Evolutionary conservation across 2,113 vertebrate species (phyloP).

Genomic region (Orientallactaga bullata): DNA sequence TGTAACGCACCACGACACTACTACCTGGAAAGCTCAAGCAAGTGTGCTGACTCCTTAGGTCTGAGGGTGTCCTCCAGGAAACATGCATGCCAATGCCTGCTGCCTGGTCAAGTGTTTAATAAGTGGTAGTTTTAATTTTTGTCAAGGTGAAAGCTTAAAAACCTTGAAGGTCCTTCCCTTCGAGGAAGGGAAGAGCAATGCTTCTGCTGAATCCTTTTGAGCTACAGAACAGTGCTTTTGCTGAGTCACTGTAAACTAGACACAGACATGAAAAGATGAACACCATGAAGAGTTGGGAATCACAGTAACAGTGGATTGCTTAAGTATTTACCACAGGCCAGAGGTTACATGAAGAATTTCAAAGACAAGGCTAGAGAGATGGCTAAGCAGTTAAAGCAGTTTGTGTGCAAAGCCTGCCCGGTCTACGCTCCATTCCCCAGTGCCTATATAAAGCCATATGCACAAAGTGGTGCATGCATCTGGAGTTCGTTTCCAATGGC

Average conservation of each 20-base stretch:
- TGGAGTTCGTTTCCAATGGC: too few species aligned
- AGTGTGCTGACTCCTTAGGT: not conserved
- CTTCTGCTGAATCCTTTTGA: too few species aligned
- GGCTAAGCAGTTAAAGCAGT: too few species aligned
- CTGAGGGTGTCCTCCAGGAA: not conserved
- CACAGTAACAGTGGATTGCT: not conserved
- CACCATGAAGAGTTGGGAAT: not conserved
- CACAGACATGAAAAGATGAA: not conserved
- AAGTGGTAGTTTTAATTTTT: conserved; percentile 13
- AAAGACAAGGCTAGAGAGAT: not conserved
- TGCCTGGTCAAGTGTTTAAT: not conserved
- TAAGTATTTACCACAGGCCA: not conserved
- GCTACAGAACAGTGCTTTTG: not conserved
- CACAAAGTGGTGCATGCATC: too few species aligned
- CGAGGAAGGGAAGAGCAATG: too few species aligned
- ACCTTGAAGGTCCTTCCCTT: not conserved
- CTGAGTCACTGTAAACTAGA: conserved; percentile 10
- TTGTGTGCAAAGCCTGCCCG: too few species aligned
- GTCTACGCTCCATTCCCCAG: too few species aligned
- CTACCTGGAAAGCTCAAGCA: not conserved
- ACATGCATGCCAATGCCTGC: not conserved
- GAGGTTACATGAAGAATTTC: not conserved
- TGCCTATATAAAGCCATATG: too few species aligned
- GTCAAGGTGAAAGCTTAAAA: conserved; percentile 21
- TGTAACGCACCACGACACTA: not conserved